phyloP scores from a whole-genome alignment of 2,888 invertebrate species.

The Bimastos eiseni region DNA sequence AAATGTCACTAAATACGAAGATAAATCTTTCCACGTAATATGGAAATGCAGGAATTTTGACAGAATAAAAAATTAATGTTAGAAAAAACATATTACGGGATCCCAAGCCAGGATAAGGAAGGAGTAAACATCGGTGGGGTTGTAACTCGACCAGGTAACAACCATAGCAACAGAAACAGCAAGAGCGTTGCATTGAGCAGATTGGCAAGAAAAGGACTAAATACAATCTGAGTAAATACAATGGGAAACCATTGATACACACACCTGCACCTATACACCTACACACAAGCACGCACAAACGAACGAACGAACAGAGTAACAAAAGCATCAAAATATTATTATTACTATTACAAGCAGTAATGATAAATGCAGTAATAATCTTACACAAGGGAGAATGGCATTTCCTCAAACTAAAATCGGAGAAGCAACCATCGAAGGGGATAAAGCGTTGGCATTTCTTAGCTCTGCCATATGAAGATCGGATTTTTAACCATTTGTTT shows the following conservation, averaged over 20 bases:
- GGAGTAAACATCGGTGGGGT: too few species aligned
- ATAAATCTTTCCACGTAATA: background rate
- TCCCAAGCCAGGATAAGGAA: too few species aligned
- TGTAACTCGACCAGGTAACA: too few species aligned
- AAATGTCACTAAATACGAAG: too few species aligned
- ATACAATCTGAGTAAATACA: background rate
- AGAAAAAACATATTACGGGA: background rate
- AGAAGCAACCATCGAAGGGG: background rate
- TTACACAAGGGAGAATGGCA: background rate
- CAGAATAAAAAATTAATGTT: background rate
- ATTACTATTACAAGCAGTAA: background rate
- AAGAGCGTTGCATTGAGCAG: too few species aligned
- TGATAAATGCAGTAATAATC: background rate
- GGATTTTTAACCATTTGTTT: too few species aligned
- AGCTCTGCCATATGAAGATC: background rate
- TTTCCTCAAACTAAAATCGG: background rate
- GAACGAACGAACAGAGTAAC: background rate
- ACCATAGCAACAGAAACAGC: too few species aligned
- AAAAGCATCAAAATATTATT: background rate
- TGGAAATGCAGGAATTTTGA: background rate
- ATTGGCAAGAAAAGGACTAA: too few species aligned
- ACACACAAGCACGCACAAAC: background rate
- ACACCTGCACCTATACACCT: background rate
- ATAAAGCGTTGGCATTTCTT: background rate
- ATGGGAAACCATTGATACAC: background rate